phyloP scores from a whole-genome alignment of 1,140 invertebrate genomes.

The Hycleus cichorii region DNA sequence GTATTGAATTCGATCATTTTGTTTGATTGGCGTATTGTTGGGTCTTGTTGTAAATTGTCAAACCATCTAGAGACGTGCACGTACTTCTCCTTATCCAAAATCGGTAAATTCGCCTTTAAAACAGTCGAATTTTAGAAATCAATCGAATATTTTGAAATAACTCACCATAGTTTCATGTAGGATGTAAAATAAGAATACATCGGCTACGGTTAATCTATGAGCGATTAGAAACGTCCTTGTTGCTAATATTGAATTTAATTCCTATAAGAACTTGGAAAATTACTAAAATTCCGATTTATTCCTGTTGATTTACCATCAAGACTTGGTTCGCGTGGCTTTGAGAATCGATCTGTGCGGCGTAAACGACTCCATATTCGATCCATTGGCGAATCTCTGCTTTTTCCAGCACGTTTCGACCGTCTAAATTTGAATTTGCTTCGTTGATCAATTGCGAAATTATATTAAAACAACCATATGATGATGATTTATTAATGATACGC shows the following conservation, averaged over 20 bases:
- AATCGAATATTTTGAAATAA: constrained; percentile 2
- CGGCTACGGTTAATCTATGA: constrained; percentile 50
- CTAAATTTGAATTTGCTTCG: constrained; percentile 25
- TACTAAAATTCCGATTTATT: not conserved
- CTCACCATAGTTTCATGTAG: constrained; percentile 49
- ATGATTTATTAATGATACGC: constrained; percentile 10
- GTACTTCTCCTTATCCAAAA: constrained; percentile 52
- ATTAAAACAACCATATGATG: constrained; percentile 20
- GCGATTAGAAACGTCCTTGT: constrained; percentile 50
- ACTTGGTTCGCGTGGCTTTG: constrained; percentile 18
- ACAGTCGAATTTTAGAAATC: constrained; percentile 3
- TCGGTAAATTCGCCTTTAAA: constrained; percentile 44
- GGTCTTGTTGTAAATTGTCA: constrained; percentile 56
- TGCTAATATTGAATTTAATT: constrained; percentile 47
- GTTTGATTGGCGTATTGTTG: constrained; percentile 48
- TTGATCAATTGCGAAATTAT: constrained; percentile 30
- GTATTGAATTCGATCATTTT: constrained; percentile 51
- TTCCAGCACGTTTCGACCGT: constrained; percentile 20
- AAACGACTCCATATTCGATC: constrained; percentile 34
- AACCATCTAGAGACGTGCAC: constrained; percentile 61
- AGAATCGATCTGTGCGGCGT: constrained; percentile 15
- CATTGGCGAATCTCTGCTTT: constrained; percentile 34
- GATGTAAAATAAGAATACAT: constrained; percentile 51
- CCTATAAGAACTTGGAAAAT: constrained; percentile 30
- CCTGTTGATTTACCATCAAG: constrained; percentile 23